Percentiles rank a stretch among this genome's conserved stretches.
phyloP scores from a whole-genome alignment of 1,140 invertebrate species.

The Rhagoletis zephyria region DNA sequence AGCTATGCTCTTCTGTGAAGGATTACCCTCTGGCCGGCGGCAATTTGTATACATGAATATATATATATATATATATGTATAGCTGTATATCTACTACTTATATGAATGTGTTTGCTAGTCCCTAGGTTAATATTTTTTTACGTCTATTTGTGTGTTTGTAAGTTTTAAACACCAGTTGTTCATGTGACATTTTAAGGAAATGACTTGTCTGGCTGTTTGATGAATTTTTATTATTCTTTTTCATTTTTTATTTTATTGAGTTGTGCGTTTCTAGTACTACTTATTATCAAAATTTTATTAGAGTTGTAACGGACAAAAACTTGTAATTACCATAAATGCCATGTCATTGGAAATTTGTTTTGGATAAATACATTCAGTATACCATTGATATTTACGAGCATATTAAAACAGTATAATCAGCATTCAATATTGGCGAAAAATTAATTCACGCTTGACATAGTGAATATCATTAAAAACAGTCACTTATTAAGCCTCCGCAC shows the following conservation, averaged over 20 bases:
- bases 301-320: background rate
- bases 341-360: conserved; percentile 13
- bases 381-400: background rate
- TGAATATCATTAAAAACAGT: no score
- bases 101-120: no score
- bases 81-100: no score
- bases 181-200: conserved; percentile 19
- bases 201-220: conserved; percentile 23
- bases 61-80: conserved; percentile 57
- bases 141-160: background rate
- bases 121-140: background rate
- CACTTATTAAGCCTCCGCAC: no score
- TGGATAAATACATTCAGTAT: background rate
- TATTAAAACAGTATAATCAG: background rate
- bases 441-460: no score
- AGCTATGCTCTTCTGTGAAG: background rate
- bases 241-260: background rate
- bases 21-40: conserved; percentile 1
- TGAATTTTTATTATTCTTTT: conserved; percentile 23
- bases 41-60: background rate
- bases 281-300: background rate
- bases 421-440: background rate
- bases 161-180: conserved; percentile 36
- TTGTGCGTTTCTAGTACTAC: background rate
- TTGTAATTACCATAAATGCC: conserved; percentile 27